A percentile compares a stretch with the other conserved stretches of the same genome.
Conservation (phyloP, 2,797 vertebrate species). For the Sandelia bainsii region DNA sequence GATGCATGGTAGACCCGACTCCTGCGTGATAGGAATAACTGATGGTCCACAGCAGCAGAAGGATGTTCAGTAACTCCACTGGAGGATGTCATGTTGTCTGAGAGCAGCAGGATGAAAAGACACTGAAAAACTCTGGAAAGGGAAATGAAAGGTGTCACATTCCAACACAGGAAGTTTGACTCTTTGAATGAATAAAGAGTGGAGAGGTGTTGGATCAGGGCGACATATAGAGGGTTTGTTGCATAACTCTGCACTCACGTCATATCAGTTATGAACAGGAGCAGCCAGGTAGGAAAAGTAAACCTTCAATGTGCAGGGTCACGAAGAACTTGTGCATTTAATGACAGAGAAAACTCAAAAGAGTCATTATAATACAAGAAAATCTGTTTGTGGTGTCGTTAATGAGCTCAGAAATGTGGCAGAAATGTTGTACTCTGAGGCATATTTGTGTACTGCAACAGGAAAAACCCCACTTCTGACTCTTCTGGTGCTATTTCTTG, state of each 20-base stretch:
- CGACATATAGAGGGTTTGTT: not conserved
- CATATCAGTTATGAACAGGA: not conserved
- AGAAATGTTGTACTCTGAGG: too few relatives aligned
- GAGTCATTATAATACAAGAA: too few relatives aligned
- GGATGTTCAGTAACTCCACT: not conserved
- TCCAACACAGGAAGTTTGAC: not conserved
- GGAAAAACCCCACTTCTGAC: too few relatives aligned
- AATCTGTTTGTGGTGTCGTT: too few relatives aligned
- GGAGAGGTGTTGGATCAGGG: not conserved
- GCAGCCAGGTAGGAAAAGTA: not conserved
- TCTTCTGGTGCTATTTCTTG: too few relatives aligned
- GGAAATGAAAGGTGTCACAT: not conserved
- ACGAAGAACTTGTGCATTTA: too few relatives aligned
- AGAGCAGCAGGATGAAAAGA: not conserved
- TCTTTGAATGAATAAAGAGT: not conserved
- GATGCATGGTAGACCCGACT: slow-evolving; percentile 26
- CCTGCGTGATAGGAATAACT: slow-evolving; percentile 25
- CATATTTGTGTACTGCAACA: too few relatives aligned
- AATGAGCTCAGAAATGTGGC: too few relatives aligned
- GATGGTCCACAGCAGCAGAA: slow-evolving; percentile 22
- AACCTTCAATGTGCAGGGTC: not conserved
- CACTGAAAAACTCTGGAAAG: not conserved
- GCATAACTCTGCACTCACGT: not conserved
- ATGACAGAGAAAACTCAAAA: too few relatives aligned
- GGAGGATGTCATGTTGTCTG: not conserved